Conservation (phyloP, 2,113 vertebrate genomes). For the Argyrosomus japonicus region DNA sequence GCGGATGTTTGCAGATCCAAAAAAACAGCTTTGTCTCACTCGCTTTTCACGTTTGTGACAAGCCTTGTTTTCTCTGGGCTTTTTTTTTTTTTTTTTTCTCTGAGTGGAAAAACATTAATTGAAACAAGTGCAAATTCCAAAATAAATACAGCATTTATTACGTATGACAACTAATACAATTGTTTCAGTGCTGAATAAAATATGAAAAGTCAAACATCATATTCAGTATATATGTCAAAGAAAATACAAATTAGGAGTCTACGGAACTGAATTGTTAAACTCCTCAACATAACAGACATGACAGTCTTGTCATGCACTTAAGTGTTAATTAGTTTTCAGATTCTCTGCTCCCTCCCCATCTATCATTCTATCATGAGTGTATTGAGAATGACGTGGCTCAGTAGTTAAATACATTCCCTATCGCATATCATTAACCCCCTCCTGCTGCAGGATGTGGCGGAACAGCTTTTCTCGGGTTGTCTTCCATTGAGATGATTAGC, state of each 20-base stretch:
- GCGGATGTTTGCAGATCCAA: constrained; percentile 71
- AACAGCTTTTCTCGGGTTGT: constrained; percentile 76
- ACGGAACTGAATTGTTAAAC: constrained; percentile 48
- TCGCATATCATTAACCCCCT: constrained; percentile 72
- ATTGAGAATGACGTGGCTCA: constrained; percentile 71
- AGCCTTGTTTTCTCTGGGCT: constrained; percentile 1
- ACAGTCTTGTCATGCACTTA: constrained; percentile 69
- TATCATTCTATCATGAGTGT: constrained; percentile 56
- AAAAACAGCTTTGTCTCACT: constrained; percentile 64
- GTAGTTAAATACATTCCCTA: constrained; percentile 71
- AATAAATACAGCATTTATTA: neutral
- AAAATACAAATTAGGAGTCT: constrained; percentile 29
- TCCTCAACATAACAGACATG: constrained; percentile 56
- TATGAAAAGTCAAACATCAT: neutral
- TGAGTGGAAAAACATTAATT: constrained; percentile 11
- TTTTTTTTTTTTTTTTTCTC: neutral
- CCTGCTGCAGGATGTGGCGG: constrained; percentile 58
- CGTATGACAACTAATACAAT: neutral
- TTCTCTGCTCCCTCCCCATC: constrained; percentile 56
- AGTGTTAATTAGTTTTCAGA: constrained; percentile 81
- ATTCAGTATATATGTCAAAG: neutral
- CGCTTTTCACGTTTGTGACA: constrained; percentile 51
- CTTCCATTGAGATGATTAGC: constrained; percentile 77
- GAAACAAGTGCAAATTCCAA: neutral
- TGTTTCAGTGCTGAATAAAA: neutral